Percentiles rank a stretch among this genome's conserved stretches.
Conservation (phyloP, 2,113 vertebrate species). For the Poeciliopsis prolifica region DNA sequence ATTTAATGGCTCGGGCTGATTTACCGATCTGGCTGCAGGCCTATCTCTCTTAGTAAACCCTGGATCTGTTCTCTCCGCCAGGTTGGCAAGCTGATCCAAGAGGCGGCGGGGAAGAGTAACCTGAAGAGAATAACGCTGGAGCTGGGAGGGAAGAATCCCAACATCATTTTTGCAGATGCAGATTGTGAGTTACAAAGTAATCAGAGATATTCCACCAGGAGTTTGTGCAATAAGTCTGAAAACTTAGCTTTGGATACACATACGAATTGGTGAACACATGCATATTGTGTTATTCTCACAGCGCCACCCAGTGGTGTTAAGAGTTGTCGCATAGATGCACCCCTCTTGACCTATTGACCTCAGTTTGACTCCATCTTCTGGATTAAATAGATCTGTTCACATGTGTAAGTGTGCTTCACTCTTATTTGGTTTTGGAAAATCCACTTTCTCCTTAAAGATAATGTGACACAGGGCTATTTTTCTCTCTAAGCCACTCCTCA, state of each 20-base stretch:
- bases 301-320: background rate
- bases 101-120: constrained; percentile 98
- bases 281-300: background rate
- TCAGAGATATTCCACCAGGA: background rate
- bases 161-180: constrained; percentile 99
- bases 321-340: background rate
- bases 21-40: constrained; percentile 62
- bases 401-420: background rate
- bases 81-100: constrained; percentile 98
- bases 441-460: background rate
- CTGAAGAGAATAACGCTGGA: constrained; percentile 99
- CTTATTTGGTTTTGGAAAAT: background rate
- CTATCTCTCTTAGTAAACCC: constrained; percentile 69
- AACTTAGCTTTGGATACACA: background rate
- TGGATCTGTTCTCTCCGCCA: constrained; percentile 78
- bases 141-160: constrained; percentile 98
- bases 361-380: background rate
- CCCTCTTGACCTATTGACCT: background rate
- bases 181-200: constrained; percentile 87
- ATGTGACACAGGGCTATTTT: background rate
- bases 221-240: background rate
- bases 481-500: background rate
- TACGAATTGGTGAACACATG: background rate
- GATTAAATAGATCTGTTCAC: background rate
- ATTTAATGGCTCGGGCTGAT: constrained; percentile 74